Evolutionary conservation across 2,113 vertebrate species (phyloP).

Genomic region (Boulengeromyrus knoepffleri): DNA sequence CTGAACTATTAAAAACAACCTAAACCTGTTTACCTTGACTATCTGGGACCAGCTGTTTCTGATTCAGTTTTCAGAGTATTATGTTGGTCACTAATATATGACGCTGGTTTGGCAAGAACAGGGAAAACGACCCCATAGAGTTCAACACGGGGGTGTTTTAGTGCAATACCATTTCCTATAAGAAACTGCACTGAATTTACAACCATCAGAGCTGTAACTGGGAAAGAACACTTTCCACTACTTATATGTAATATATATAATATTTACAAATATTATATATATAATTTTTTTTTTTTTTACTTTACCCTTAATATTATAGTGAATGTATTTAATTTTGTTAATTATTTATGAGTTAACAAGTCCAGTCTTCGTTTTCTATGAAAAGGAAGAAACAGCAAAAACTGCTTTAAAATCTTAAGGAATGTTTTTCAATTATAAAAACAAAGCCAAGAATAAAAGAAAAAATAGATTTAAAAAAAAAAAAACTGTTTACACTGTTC

Average conservation of each 20-base stretch:
- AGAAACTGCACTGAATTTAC: slow-evolving; percentile 75
- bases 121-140: slow-evolving; percentile 69
- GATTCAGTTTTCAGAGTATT: slow-evolving; percentile 61
- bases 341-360: slow-evolving; percentile 90
- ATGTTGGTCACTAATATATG: slow-evolving; percentile 65
- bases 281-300: slow-evolving; percentile 54
- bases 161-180: slow-evolving; percentile 87
- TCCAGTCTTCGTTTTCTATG: slow-evolving; percentile 88
- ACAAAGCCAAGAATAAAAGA: slow-evolving; percentile 70
- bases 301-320: slow-evolving; percentile 84
- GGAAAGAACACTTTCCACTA: slow-evolving; percentile 66
- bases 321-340: slow-evolving; percentile 94
- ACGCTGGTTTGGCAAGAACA: slow-evolving; percentile 69
- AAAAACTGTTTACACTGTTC: slow-evolving; percentile 82
- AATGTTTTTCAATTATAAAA: slow-evolving; percentile 81
- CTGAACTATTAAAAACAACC: slow-evolving; percentile 75
- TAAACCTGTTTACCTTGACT: slow-evolving; percentile 52
- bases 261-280: slow-evolving; percentile 24
- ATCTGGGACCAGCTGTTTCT: slow-evolving; percentile 67
- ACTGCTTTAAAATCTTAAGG: slow-evolving; percentile 82
- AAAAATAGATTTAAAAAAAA: slow-evolving; percentile 20
- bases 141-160: slow-evolving; percentile 73
- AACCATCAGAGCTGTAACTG: slow-evolving; percentile 74
- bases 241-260: slow-evolving; percentile 62
- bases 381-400: slow-evolving; percentile 79